These are phyloP conservation scores for Drosophila seclusa DNA, from an alignment of 2,888 invertebrate species.

Conservation along the genomic window DNA sequence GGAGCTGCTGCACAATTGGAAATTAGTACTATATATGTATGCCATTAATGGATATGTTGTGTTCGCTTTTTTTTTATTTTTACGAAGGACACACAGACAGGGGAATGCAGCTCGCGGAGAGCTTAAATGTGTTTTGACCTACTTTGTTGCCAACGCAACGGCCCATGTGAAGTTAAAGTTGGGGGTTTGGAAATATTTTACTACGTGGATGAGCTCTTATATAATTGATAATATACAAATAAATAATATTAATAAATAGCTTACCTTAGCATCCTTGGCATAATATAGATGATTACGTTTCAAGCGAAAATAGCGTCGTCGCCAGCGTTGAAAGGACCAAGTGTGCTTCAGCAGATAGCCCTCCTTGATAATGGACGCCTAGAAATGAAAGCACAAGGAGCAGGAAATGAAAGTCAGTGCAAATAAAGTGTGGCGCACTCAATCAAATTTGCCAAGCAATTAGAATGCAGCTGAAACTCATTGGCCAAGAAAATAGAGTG, in stretches of 20 bases:
- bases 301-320: constrained; percentile 92
- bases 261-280: constrained; percentile 94
- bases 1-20: constrained; percentile 17
- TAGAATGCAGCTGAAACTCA: constrained; percentile 34
- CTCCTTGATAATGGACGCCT: constrained; percentile 89
- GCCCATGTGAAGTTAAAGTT: not conserved
- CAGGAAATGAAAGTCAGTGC: constrained; percentile 23
- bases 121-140: constrained; percentile 30
- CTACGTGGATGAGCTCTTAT: not conserved
- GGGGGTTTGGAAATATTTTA: not conserved
- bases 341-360: constrained; percentile 95
- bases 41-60: not conserved
- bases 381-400: constrained; percentile 48
- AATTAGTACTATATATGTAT: constrained; percentile 27
- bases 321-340: constrained; percentile 94
- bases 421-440: constrained; percentile 12
- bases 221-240: not conserved
- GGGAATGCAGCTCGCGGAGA: not conserved
- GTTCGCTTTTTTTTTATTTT: not conserved
- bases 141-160: constrained; percentile 38
- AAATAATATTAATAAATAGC: constrained; percentile 59
- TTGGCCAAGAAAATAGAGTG: constrained; percentile 34
- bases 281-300: constrained; percentile 93
- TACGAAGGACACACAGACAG: constrained; percentile 13
- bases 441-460: constrained; percentile 39